Evolutionary conservation across 2,113 vertebrate species (phyloP), one percentile per base, ranked within the genome.

Genomic region (Oryzias javanicus): DNA sequence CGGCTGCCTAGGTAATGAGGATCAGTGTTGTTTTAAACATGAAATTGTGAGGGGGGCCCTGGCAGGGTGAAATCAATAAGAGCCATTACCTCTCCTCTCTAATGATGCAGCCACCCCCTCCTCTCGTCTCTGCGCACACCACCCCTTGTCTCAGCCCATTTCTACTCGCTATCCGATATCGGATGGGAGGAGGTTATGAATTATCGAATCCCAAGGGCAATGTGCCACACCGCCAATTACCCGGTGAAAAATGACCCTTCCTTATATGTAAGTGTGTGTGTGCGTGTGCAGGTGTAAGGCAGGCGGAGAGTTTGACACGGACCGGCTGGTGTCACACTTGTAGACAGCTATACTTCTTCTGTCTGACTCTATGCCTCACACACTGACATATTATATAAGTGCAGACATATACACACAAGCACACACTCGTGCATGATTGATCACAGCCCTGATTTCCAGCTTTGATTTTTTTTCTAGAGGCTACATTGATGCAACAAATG

Each of bases 1-100:
- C 54, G 76, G 78, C 78, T 85, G 73, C 70, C 75, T 75, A 56
- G 78, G 86, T 93, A 91, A 92, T 91, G 90, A 91, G 89, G 80
- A 91, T 90, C 89, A 88, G 91, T 90, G 90, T 91, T 91, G 91
- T 92, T 91, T 92, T 90, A 92, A 92, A 92, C 90, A 92, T 91
- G 90, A 90, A 93, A 90, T 86, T 84, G 84, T 84, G 78, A 82
- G 79, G 80, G 80, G 79, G 79, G 86, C 62, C 76, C 82, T 49
- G 58, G 74, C 49, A 62, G 82, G 81, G 80, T 58, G 55, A 85
- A 87, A 93, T 93, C 91, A 91, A 93, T 92, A 90, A 76, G 77
- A 82, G 67, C 90, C 90, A 92, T 91, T 92, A 91, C 90, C 86
- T 88, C 77, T 79, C 59, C 74, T 79, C 80, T 88, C 88, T 91